A percentile compares a stretch with the other conserved stretches of the same genome.
These are phyloP conservation scores for Sinhomidia bicolor DNA, from an alignment of 2,888 invertebrate species.

Conservation along the genomic window DNA sequence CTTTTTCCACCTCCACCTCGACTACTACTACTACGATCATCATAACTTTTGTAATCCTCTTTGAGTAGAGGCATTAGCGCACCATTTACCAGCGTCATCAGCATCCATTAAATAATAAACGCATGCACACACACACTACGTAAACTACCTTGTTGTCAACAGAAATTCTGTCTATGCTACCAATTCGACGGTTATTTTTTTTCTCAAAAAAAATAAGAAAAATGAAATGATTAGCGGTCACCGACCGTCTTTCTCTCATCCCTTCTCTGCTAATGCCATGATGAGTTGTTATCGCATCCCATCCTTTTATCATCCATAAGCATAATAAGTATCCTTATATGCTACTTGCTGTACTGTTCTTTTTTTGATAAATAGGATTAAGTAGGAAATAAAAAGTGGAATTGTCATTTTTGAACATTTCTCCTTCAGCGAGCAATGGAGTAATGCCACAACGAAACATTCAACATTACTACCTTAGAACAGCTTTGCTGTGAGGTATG, in stretches of 20 bases:
- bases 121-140: not conserved
- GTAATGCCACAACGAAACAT: not conserved
- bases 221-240: slow-evolving; percentile 35
- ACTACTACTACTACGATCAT: not conserved
- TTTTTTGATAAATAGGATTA: slow-evolving; percentile 49
- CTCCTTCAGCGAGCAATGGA: slow-evolving; percentile 21
- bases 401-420: slow-evolving; percentile 54
- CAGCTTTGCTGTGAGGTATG: not conserved
- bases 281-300: not conserved
- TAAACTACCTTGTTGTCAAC: slow-evolving; percentile 4
- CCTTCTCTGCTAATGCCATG: not conserved
- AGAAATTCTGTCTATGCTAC: not conserved
- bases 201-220: slow-evolving; percentile 21
- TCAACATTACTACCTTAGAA: too few relatives aligned
- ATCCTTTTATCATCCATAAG: not conserved
- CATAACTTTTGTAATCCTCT: slow-evolving; percentile 55
- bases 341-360: not conserved
- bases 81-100: slow-evolving; percentile 39
- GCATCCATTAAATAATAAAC: slow-evolving; percentile 66
- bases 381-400: slow-evolving; percentile 43
- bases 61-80: slow-evolving; percentile 62
- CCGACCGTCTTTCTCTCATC: not conserved
- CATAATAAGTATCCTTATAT: slow-evolving; percentile 19
- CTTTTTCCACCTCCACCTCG: not conserved
- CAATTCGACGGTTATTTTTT: not conserved